Base-by-base conservation (phyloP, 2,113 vertebrate species). In the Albula goreensis region DNA sequence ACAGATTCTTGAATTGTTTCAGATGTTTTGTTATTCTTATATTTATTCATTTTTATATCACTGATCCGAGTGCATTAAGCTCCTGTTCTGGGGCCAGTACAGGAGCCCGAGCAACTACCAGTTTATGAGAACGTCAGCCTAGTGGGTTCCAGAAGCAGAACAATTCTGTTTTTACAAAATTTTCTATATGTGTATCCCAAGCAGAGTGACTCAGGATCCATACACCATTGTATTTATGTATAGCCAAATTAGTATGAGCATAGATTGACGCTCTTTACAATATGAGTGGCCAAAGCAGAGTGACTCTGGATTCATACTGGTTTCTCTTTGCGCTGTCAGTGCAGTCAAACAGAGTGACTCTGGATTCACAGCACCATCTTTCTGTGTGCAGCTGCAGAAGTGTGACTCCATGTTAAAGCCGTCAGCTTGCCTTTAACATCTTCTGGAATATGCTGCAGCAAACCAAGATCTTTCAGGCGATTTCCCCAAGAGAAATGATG, bases 31-130 rank as follows among this genome's bases (percentile, higher is more conserved):
- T 15, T 10, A 9, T 41, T 41, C 48, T 50, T 50, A 31, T 84
- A 52, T 85, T 85, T 41, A 50, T 41, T 80, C 50, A 60, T 85
- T 85, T 85, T 25, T 19, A 15, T 52, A 77, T 17, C 31, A 10
- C 49, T 31, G 53, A 74, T 41, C 57, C 22, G 63, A 41, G 77
- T 48, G 53, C 50, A 49, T 25, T 48, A 25, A 79, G 74, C 25
- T 57, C 66, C 22, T 52, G 63, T 12, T 51, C 9, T 84, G 63
- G 53, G 50, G 13, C 2, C 8, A 78, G 6, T 49, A n/a, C 79
- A 70, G 5, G 70, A 31, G n/a, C 31, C 31, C 31, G 1, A 41
- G 1, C 31, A 41, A 41, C 31, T 1, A 41, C 31, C 31, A 41
- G 31, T 41, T 41, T 1, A 41, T 41, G 31, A 41, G 31, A 41